Evolutionary conservation across 2,797 vertebrate genomes (phyloP).

Genomic region (Fundulus diaphanus): DNA sequence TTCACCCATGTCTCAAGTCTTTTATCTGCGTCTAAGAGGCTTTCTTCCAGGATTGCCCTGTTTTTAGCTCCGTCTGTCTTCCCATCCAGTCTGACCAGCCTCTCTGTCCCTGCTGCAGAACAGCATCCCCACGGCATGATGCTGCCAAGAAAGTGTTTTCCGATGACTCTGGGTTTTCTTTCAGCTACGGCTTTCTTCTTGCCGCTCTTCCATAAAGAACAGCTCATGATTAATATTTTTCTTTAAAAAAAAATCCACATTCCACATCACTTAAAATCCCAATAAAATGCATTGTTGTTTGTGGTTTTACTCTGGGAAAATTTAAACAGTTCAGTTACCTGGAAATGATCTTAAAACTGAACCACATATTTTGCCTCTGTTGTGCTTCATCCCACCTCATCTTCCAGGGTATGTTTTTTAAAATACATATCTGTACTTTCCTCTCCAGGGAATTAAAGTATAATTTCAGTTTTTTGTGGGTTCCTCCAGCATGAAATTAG

Average conservation of each 20-base stretch:
- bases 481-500: conserved; percentile 18
- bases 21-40: neutral
- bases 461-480: conserved; percentile 38
- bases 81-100: neutral
- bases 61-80: neutral
- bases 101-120: neutral
- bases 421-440: conserved; percentile 7
- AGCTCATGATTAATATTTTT: neutral
- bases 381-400: neutral
- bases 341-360: neutral
- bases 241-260: no score
- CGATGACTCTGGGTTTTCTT: neutral
- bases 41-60: neutral
- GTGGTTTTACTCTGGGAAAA: neutral
- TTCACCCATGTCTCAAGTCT: neutral
- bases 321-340: neutral
- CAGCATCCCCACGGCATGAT: neutral
- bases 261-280: neutral
- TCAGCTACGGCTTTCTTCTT: neutral
- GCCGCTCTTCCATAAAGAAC: neutral
- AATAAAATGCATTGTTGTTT: neutral
- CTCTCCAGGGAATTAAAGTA: conserved; percentile 7
- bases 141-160: neutral
- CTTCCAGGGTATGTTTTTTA: conserved; percentile 4
- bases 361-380: neutral